Evolutionary conservation across 2,888 invertebrate genomes (phyloP), one percentile per base, ranked within the genome.

Genomic region (Drosophila cracens): DNA sequence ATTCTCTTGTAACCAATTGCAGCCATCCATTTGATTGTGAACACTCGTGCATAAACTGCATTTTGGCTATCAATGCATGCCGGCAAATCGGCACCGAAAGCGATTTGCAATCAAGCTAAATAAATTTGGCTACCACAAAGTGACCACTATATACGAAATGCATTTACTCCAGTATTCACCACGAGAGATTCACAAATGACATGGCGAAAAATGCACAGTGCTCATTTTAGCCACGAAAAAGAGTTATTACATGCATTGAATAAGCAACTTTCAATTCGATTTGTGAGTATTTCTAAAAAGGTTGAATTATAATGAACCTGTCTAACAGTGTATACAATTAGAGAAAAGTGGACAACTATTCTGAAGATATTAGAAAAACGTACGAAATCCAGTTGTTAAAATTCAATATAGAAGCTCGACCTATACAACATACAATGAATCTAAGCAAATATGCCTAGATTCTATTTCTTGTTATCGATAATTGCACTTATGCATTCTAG

Each of bases 121-220:
- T 81, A 70, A 81, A 78, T 72, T 86, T 63, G 64, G 27, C 52
- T 68, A 71, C 81, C 87, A 70, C 81, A 82, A 83, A 83, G 75
- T 83, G 87, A 78, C 87, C 82, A 57, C 82, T 81, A 81, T 79
- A 82, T 81, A 71, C 75, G 75, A 81, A 81, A 84, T 79, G 79
- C 82, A 82, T 79, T 65, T 59, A 72, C 72, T 67, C 34, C 36
- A 29, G 29, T 52, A 29, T 29, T 38, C 52, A 21, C 51, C 25
- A 36, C 54, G 53, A 53, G 53, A 52, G 56, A 52, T 49, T 51
- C 62, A 31, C 56, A 67, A 68, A 68, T 67, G 38, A 11, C 25
- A 27, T 38, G 3, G 25, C 25, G 13, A 52, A 53, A 52, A 10
- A n/a, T 27, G 6, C 13, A 2, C 29, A 29, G 31, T 29, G 48